Conservation (phyloP, 1,140 invertebrate species). For the Aphaenogaster ashmeadi region DNA sequence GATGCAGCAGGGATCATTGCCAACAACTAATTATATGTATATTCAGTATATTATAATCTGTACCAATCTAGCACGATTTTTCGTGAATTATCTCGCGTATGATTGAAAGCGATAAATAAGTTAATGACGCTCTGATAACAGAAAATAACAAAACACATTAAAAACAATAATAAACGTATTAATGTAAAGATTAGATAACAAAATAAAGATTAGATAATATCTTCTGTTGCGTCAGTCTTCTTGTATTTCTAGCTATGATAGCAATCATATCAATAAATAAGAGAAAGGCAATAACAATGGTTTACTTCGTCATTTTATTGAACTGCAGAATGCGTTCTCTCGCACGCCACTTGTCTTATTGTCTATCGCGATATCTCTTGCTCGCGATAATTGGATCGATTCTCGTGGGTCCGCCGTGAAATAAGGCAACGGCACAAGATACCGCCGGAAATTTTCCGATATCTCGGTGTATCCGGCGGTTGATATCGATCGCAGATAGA, state of each 20-base stretch:
- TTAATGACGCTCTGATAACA: neutral
- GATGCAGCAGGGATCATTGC: neutral
- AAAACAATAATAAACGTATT: neutral
- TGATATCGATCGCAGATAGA: slow-evolving; percentile 25
- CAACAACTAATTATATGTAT: slow-evolving; percentile 6
- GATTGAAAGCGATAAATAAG: neutral
- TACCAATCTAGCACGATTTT: neutral
- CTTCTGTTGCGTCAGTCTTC: neutral
- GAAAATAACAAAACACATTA: neutral
- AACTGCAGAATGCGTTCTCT: neutral
- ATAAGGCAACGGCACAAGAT: slow-evolving; percentile 12
- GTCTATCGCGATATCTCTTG: slow-evolving; percentile 21
- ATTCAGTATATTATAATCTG: too few relatives aligned
- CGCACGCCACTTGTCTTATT: neutral
- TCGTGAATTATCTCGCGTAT: neutral
- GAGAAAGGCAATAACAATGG: neutral
- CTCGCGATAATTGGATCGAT: slow-evolving; percentile 59
- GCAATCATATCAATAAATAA: neutral
- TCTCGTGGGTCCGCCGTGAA: slow-evolving; percentile 27
- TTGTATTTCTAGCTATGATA: neutral
- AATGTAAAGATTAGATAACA: neutral
- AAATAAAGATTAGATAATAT: neutral
- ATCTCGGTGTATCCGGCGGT: neutral
- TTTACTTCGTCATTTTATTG: slow-evolving; percentile 2
- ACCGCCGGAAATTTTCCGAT: slow-evolving; percentile 37